These are phyloP conservation scores for Psylliodes chrysocephalus DNA, from an alignment of 2,888 invertebrate genomes.

Conservation along the genomic window DNA sequence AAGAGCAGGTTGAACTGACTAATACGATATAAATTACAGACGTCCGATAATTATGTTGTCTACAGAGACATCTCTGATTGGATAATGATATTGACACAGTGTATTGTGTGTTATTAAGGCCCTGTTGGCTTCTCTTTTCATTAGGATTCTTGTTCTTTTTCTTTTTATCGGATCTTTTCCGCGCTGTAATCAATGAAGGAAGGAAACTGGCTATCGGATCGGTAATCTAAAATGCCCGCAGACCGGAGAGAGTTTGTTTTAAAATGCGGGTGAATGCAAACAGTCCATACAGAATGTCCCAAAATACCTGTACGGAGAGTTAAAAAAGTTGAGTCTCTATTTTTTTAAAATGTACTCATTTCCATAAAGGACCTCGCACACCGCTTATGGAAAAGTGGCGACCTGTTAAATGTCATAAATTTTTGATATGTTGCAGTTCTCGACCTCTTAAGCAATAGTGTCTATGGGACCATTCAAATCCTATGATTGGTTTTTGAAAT, in stretches of 20 bases:
- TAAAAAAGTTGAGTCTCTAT: too few species aligned
- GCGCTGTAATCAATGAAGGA: conserved; percentile 58
- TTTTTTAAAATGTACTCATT: too few species aligned
- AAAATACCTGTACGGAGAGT: too few species aligned
- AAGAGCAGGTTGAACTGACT: conserved; percentile 56
- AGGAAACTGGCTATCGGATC: conserved; percentile 40
- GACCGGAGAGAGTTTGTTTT: background rate
- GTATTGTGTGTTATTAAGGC: conserved; percentile 62
- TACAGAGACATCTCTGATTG: conserved; percentile 64
- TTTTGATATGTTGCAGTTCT: too few species aligned
- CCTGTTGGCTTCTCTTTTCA: conserved; percentile 49
- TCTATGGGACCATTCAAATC: too few species aligned
- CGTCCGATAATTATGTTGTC: conserved; percentile 63
- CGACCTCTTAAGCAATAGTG: too few species aligned
- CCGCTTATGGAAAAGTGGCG: too few species aligned
- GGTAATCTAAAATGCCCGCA: conserved; percentile 51
- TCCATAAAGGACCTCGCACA: too few species aligned
- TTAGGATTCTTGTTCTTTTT: conserved; percentile 5
- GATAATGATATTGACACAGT: conserved; percentile 66
- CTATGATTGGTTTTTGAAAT: too few species aligned
- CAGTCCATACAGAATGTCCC: too few species aligned
- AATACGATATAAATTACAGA: conserved; percentile 64
- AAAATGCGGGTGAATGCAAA: too few species aligned
- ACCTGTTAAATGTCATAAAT: too few species aligned
- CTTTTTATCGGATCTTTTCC: conserved; percentile 37